Percentiles rank a stretch among this genome's conserved stretches.
Conservation (phyloP, 2,797 vertebrate genomes). For the Sebastes hubbsi region DNA sequence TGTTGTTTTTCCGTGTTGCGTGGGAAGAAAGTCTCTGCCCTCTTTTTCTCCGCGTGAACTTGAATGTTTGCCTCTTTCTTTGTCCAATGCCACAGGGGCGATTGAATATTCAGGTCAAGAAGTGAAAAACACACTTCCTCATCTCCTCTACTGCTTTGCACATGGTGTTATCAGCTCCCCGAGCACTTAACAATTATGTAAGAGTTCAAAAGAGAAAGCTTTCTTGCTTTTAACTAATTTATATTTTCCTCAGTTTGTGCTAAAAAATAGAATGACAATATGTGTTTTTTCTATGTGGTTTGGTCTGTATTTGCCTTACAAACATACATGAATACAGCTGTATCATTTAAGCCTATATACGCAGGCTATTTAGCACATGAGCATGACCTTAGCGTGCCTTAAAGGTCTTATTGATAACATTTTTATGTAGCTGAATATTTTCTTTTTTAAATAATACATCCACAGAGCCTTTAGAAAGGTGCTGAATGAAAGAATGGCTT, state of each 20-base stretch:
- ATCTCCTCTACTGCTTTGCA: slow-evolving; percentile 39
- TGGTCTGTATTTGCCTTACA: neutral
- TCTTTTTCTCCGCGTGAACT: slow-evolving; percentile 51
- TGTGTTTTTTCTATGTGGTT: neutral
- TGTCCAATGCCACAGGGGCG: slow-evolving; percentile 63
- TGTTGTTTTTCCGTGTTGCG: slow-evolving; percentile 17
- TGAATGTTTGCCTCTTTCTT: slow-evolving; percentile 48
- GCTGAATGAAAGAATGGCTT: no score
- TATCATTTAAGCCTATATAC: neutral
- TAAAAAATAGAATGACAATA: neutral
- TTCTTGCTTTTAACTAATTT: slow-evolving; percentile 32
- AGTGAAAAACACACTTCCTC: slow-evolving; percentile 61
- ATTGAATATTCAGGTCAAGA: slow-evolving; percentile 75
- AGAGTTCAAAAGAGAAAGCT: slow-evolving; percentile 32
- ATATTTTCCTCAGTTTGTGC: slow-evolving; percentile 10
- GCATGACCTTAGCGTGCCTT: slow-evolving; percentile 39
- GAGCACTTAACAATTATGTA: slow-evolving; percentile 44
- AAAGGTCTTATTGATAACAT: no score
- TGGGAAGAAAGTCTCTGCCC: slow-evolving; percentile 51
- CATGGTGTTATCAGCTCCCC: slow-evolving; percentile 37
- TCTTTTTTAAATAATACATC: no score
- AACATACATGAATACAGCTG: neutral
- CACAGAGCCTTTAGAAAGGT: no score
- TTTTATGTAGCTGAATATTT: no score
- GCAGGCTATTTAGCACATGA: neutral